Evolutionary conservation across 2,113 vertebrate genomes (phyloP).

Genomic region (Tursiops truncatus): DNA sequence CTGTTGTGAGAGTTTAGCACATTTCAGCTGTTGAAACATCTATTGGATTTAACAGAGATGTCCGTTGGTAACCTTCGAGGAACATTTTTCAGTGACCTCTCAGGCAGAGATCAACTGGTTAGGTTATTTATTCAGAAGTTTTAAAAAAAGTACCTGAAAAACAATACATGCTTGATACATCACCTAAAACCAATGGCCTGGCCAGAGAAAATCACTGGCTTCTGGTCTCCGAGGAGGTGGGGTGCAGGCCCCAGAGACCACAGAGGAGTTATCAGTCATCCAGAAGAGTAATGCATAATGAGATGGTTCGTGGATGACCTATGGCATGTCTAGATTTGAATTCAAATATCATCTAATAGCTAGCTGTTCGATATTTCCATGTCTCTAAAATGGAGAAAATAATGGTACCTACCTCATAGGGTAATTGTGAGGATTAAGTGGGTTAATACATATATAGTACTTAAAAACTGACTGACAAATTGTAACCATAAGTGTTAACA

Average conservation of each 20-base stretch:
- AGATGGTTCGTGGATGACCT: background rate
- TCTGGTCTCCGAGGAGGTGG: background rate
- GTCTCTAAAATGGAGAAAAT: background rate
- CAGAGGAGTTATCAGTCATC: background rate
- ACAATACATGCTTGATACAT: background rate
- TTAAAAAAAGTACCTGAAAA: background rate
- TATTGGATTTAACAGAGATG: background rate
- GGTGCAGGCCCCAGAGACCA: background rate
- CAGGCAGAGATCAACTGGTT: background rate
- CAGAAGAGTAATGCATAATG: background rate
- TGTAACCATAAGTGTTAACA: background rate
- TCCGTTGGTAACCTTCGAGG: background rate
- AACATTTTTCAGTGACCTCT: background rate
- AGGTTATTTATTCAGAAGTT: background rate
- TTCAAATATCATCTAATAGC: background rate
- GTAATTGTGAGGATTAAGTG: background rate
- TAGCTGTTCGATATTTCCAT: background rate
- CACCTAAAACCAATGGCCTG: background rate
- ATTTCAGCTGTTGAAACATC: background rate
- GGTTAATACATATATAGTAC: background rate
- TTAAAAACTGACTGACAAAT: background rate
- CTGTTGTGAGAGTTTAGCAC: background rate
- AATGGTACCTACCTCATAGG: background rate
- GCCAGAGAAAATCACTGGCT: background rate
- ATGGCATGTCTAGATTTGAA: background rate